Percentiles rank a stretch among this genome's conserved stretches.
Conservation (phyloP, 2,888 invertebrate genomes). For the Drosophila mayaguana region DNA sequence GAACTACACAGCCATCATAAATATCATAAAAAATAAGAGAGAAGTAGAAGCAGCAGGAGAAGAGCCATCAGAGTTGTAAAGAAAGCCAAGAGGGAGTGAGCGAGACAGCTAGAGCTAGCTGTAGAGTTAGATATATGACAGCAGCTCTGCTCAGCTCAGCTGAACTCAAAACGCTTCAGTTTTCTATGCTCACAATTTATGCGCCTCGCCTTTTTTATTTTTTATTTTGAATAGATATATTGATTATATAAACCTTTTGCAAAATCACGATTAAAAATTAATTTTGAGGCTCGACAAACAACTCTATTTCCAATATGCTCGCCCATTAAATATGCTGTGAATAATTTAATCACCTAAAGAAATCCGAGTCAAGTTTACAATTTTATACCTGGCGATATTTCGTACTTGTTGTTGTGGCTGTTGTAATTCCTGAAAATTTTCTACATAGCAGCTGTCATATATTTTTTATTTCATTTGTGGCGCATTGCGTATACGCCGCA, state of each 20-base stretch:
- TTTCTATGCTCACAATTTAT: conserved; percentile 62
- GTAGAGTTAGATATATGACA: conserved; percentile 12
- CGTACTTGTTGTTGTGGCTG: neutral
- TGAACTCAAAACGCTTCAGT: conserved; percentile 21
- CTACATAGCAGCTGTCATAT: conserved; percentile 7
- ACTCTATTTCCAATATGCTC: conserved; percentile 64
- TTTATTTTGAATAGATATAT: conserved; percentile 66
- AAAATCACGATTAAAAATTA: conserved; percentile 71
- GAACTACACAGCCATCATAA: conserved; percentile 63
- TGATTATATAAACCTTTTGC: conserved; percentile 62
- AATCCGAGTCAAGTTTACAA: neutral
- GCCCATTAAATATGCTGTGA: conserved; percentile 52
- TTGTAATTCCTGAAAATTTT: neutral
- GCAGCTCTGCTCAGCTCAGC: conserved; percentile 1
- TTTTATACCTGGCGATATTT: neutral
- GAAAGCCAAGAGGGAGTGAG: neutral
- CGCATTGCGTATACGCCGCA: conserved; percentile 67
- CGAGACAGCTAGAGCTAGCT: neutral
- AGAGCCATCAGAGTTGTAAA: conserved; percentile 1
- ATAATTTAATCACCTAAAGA: conserved; percentile 5
- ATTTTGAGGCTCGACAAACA: conserved; percentile 31
- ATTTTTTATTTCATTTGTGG: conserved; percentile 4
- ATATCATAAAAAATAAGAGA: conserved; percentile 69
- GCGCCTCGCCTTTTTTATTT: conserved; percentile 60
- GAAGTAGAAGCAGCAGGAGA: conserved; percentile 17